These are phyloP conservation scores for Octodon degus DNA, from an alignment of 2,113 vertebrate species.

Conservation along the genomic window DNA sequence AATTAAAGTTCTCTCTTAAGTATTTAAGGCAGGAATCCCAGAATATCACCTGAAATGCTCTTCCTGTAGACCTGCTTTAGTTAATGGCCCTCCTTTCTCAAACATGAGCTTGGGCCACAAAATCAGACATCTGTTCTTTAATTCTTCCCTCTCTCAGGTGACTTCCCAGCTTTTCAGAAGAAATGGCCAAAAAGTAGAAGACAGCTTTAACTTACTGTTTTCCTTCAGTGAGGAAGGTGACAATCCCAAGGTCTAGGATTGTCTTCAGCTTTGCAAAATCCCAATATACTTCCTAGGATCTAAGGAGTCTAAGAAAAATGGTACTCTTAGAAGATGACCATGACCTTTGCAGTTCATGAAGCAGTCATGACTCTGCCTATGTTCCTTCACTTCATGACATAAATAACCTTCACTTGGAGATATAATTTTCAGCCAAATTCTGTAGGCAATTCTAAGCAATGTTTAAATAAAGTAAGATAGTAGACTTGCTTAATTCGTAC, in stretches of 20 bases:
- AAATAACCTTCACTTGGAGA: slow-evolving; percentile 17
- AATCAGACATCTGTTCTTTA: not conserved
- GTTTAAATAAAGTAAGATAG: slow-evolving; percentile 43
- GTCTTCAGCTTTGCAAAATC: not conserved
- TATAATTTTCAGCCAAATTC: slow-evolving; percentile 35
- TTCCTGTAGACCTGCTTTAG: not conserved
- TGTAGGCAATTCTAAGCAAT: slow-evolving; percentile 24
- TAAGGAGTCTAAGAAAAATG: slow-evolving; percentile 23
- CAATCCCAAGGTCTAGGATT: slow-evolving; percentile 11
- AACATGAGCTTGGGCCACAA: not conserved
- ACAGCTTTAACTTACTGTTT: not conserved
- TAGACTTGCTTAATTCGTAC: not conserved
- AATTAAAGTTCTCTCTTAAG: not conserved
- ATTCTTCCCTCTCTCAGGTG: not conserved
- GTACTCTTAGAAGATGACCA: not conserved
- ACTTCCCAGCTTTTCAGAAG: slow-evolving; percentile 36
- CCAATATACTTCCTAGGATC: not conserved
- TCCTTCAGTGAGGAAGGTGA: not conserved
- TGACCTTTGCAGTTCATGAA: not conserved
- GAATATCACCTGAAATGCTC: slow-evolving; percentile 1
- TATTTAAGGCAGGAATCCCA: slow-evolving; percentile 12
- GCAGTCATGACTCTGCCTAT: not conserved
- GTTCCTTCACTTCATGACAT: slow-evolving; percentile 42
- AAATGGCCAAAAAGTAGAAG: slow-evolving; percentile 6
- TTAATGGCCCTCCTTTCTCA: slow-evolving; percentile 21